These are phyloP conservation scores for Poecilus cupreus DNA, from an alignment of 2,888 invertebrate species.

Conservation along the genomic window DNA sequence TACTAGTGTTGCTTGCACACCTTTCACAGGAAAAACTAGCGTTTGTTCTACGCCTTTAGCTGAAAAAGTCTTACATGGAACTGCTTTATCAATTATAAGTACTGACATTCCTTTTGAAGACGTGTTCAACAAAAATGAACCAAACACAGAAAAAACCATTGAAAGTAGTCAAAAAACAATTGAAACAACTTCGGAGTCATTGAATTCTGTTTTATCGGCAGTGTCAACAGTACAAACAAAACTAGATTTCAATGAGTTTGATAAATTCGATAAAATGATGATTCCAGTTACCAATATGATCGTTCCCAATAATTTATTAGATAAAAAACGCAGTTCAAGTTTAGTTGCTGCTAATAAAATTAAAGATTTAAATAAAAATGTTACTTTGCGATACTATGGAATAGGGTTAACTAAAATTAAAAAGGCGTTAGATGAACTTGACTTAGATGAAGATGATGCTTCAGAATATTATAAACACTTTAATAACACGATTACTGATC, in stretches of 20 bases:
- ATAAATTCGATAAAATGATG: conserved; percentile 70
- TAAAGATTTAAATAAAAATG: neutral
- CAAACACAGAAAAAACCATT: neutral
- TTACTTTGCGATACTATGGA: conserved; percentile 76
- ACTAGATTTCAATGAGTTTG: conserved; percentile 68
- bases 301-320: conserved; percentile 62
- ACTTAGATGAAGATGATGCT: conserved; percentile 64
- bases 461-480: conserved; percentile 71
- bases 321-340: conserved; percentile 73
- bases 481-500: conserved; percentile 85
- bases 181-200: conserved; percentile 61
- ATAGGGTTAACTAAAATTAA: conserved; percentile 72
- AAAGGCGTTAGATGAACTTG: conserved; percentile 62
- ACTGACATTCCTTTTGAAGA: conserved; percentile 73
- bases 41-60: conserved; percentile 87
- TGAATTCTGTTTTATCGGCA: conserved; percentile 55
- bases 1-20: conserved; percentile 66
- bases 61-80: conserved; percentile 84
- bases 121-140: conserved; percentile 54
- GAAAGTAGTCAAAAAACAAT: conserved; percentile 62
- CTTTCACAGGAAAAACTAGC: conserved; percentile 82
- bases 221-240: conserved; percentile 31
- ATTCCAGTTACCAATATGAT: conserved; percentile 64
- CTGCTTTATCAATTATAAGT: conserved; percentile 84
- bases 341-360: neutral